These are phyloP conservation scores for Acanthochromis polyacanthus DNA, from an alignment of 2,113 vertebrate species.

Conservation along the genomic window DNA sequence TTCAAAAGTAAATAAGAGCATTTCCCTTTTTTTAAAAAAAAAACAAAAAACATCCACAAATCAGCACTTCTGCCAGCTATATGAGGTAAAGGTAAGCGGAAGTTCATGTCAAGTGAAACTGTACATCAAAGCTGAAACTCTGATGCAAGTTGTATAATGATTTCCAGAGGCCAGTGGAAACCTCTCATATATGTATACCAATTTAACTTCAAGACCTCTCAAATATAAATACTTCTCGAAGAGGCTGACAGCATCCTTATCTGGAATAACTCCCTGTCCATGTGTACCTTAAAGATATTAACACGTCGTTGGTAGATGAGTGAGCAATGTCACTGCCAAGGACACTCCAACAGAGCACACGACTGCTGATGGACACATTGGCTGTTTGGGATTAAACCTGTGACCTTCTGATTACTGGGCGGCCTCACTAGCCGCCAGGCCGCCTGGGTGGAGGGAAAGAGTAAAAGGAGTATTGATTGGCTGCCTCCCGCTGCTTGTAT, in stretches of 20 bases:
- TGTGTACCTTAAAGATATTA: slow-evolving; percentile 23
- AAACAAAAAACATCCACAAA: neutral
- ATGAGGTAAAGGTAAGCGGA: neutral
- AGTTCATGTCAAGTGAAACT: neutral
- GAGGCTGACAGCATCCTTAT: neutral
- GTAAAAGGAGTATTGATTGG: slow-evolving; percentile 65
- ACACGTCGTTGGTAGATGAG: slow-evolving; percentile 27
- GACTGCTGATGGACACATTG: slow-evolving; percentile 34
- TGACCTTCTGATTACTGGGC: slow-evolving; percentile 55
- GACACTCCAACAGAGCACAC: slow-evolving; percentile 34
- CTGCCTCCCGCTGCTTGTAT: slow-evolving; percentile 60
- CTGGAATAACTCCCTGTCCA: neutral
- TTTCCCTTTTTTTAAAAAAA: neutral
- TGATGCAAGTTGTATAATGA: neutral
- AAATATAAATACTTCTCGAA: neutral
- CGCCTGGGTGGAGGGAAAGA: slow-evolving; percentile 36
- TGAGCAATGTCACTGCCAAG: slow-evolving; percentile 64
- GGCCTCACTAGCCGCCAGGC: slow-evolving; percentile 32
- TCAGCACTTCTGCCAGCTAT: neutral
- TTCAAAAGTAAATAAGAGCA: neutral
- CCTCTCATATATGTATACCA: neutral
- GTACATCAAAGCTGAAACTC: neutral
- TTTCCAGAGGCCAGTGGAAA: neutral
- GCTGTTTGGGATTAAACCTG: slow-evolving; percentile 56
- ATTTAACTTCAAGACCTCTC: neutral